Evolutionary conservation across 2,113 vertebrate species (phyloP), one percentile per base, ranked within the genome.

Genomic region (Muscicapa adusta): DNA sequence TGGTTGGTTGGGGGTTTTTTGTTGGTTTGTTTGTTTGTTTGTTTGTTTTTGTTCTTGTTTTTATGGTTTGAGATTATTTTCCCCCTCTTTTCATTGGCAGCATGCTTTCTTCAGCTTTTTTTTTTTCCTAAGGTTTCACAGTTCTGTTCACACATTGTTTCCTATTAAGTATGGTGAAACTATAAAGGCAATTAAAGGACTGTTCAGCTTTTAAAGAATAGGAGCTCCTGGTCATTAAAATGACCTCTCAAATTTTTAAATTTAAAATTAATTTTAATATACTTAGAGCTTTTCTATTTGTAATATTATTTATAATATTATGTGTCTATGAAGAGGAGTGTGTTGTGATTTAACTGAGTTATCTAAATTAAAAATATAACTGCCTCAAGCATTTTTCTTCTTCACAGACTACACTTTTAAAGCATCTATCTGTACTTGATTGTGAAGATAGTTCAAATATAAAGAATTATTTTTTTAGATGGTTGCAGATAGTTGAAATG

Each of bases 251-350:
- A 28, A 18, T n/a, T 47, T 48, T 74, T n/a, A n/a, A 48, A 65
- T 65, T 57, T 34, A 13, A 74, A 48, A 65, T 34, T 0, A 65
- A 40, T 57, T 40, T 48, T 57, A 8, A n/a, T 29, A 4, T 25
- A 48, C 3, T 13, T 65, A 24, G 15, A 29, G 5, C 3, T 48
- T 34, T 48, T n/a, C 10, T 65, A 6, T 65, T 40, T 40, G n/a
- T n/a, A n/a, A n/a, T n/a, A n/a, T n/a, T n/a, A n/a, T n/a, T n/a
- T n/a, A n/a, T n/a, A 47, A 53, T 23, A 18, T 40, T 57, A 28
- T 0, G 0, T 58, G 14, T n/a, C 34, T 63, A 25, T 53, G 20
- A 85, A 73, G 8, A 67, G 8, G 29, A 28, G 3, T 34, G 16
- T 34, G 7, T 29, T 53, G 22, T 68, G 12, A 7, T 62, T 53